Conservation (phyloP, 2,113 vertebrate genomes). For the Glareola pratincola region DNA sequence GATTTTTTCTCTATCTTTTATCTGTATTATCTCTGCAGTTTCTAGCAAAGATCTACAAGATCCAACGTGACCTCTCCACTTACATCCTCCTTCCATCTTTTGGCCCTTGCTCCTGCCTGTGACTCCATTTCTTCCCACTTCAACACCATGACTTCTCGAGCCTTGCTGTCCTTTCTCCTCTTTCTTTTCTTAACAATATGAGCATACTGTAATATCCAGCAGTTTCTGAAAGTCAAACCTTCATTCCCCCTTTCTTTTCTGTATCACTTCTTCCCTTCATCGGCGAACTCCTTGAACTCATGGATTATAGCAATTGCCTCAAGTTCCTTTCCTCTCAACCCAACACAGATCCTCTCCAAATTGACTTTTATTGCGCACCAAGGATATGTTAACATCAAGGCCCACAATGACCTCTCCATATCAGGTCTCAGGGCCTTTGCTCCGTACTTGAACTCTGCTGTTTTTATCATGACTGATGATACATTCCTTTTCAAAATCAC, state of each 20-base stretch:
- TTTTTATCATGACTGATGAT: constrained; percentile 43
- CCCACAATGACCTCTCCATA: constrained; percentile 34
- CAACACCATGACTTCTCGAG: background rate
- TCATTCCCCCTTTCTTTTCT: background rate
- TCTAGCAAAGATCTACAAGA: background rate
- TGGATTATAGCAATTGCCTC: background rate
- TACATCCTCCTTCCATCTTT: constrained; percentile 7
- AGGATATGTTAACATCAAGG: constrained; percentile 35
- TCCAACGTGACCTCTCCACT: constrained; percentile 38
- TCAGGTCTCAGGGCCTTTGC: constrained; percentile 51
- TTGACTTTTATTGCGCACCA: background rate
- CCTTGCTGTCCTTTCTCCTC: background rate
- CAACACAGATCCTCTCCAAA: background rate
- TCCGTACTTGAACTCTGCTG: constrained; percentile 37
- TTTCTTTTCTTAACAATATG: constrained; percentile 6
- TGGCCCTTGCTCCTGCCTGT: background rate
- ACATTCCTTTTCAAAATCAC: constrained; percentile 5
- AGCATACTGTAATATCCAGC: background rate
- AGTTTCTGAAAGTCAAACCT: constrained; percentile 10
- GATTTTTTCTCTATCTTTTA: background rate
- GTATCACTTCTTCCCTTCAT: background rate
- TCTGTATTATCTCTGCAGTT: background rate
- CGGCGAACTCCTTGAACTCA: constrained; percentile 36
- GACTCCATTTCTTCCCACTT: constrained; percentile 5
- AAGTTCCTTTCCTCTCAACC: constrained; percentile 1